Evolutionary conservation across 2,113 vertebrate species (phyloP).

Genomic region (Microtus richardsoni): DNA sequence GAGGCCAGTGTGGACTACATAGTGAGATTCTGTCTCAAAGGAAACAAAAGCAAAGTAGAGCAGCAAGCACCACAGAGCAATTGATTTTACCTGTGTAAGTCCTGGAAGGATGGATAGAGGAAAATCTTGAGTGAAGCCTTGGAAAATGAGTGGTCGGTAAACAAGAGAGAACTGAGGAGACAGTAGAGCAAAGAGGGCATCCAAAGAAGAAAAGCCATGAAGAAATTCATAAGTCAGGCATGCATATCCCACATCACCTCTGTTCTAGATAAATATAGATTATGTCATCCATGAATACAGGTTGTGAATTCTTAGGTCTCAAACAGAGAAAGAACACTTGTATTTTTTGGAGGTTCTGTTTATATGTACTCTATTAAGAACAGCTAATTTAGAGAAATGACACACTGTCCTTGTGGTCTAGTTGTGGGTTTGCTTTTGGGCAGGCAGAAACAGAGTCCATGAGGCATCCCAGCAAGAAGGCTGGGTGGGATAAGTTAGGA

Average conservation of each 20-base stretch:
- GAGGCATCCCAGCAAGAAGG: constrained; percentile 29
- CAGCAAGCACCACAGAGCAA: neutral
- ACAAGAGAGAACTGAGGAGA: neutral
- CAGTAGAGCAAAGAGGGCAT: neutral
- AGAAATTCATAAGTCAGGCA: neutral
- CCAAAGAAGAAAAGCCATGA: constrained; percentile 11
- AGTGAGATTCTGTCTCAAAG: neutral
- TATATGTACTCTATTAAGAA: constrained; percentile 28
- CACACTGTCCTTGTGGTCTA: constrained; percentile 20
- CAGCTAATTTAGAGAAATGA: constrained; percentile 39
- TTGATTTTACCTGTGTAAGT: constrained; percentile 1
- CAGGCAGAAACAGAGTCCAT: neutral
- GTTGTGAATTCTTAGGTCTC: constrained; percentile 13
- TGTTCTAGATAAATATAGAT: constrained; percentile 1
- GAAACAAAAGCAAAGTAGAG: neutral
- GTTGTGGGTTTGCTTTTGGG: constrained; percentile 45
- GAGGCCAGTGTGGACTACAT: neutral
- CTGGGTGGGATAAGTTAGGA: constrained; percentile 34
- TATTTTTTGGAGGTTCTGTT: neutral
- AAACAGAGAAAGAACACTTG: constrained; percentile 11
- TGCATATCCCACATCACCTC: neutral
- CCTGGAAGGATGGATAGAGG: constrained; percentile 26
- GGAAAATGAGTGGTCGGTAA: constrained; percentile 22
- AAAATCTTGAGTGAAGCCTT: constrained; percentile 44
- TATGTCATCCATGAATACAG: neutral